Evolutionary conservation across 92 coral and sea anemone species (phyloP), one percentile per base, ranked within the genome.

Genomic region (Siderastrea radians): DNA sequence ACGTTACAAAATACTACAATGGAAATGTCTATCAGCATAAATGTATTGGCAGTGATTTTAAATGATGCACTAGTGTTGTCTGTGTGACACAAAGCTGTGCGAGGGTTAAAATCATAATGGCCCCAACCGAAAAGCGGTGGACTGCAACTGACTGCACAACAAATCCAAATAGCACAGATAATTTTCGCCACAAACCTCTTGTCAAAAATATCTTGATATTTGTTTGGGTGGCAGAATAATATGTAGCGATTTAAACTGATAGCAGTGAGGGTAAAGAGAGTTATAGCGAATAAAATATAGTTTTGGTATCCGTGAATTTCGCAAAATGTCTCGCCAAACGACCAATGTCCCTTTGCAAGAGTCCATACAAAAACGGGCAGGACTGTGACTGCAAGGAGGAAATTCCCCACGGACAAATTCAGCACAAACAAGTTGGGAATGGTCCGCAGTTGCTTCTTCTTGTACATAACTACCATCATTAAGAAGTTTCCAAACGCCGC

Each of bases 341-440:
- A n/a, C 95, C 95, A 92, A 14, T 79, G 47, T 5, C 95, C 95
- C 44, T 71, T 74, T 7, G 51, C 68, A 14, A 88, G 90, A 57
- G 92, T 92, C 87, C 80, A 80, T 4, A 84, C 65, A 12, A 92
- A 88, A 7, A 92, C 78, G 3, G 95, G 92, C 0, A 88, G 48
- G 5, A 84, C 77, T 5, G 92, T 80, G 4, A 75, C 47, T 4
- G 92, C 95, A 47, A 92, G 82, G 13, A 88, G 83, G 5, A 92
- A 78, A 72, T 92, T 87, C 62, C 86, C 86, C 17, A 88, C 79
- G 59, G 83, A 79, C 7, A 92, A 81, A 78, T 92, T 92, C 19
- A 92, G 52, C 9, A 92, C 84, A 75, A 92, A 92, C 38, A 72
- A 57, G 70, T 88, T 92, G 69, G 95, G 95, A n/a, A 84, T 92